Percentiles rank a stretch among this genome's conserved stretches.
phyloP scores from a whole-genome alignment of 2,113 vertebrate genomes.

The Etheostoma spectabile region DNA sequence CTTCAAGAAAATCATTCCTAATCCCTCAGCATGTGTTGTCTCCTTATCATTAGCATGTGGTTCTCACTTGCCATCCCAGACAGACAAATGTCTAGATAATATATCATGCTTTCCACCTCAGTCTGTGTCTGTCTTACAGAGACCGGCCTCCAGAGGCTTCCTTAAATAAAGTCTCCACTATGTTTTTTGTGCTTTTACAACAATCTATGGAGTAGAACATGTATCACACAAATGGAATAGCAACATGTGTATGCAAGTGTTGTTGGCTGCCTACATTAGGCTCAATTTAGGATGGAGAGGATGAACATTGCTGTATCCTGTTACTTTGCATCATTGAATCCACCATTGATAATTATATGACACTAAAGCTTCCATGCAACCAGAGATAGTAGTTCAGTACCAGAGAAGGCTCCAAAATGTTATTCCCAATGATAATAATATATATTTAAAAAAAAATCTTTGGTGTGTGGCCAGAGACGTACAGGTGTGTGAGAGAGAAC shows the following conservation, averaged over 20 bases:
- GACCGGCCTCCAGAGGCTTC: slow-evolving; percentile 42
- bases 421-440: slow-evolving; percentile 1
- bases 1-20: slow-evolving; percentile 63
- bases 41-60: slow-evolving; percentile 56
- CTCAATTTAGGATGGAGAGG: not conserved
- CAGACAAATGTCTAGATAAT: slow-evolving; percentile 66
- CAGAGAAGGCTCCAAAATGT: slow-evolving; percentile 9
- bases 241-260: slow-evolving; percentile 16
- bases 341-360: slow-evolving; percentile 16
- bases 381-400: slow-evolving; percentile 28
- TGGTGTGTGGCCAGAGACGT: slow-evolving; percentile 50
- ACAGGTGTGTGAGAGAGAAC: slow-evolving; percentile 58
- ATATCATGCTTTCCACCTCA: slow-evolving; percentile 63
- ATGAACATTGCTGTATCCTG: slow-evolving; percentile 15
- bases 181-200: slow-evolving; percentile 40
- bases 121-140: slow-evolving; percentile 53
- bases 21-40: slow-evolving; percentile 63
- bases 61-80: slow-evolving; percentile 67
- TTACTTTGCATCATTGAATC: slow-evolving; percentile 16
- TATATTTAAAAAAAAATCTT: no score
- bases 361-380: not conserved
- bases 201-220: slow-evolving; percentile 50
- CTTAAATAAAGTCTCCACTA: slow-evolving; percentile 19
- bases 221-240: slow-evolving; percentile 27
- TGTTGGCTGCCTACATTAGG: slow-evolving; percentile 8